phyloP scores from a whole-genome alignment of 2,888 invertebrate species.

The Stenolophus ochropezus region DNA sequence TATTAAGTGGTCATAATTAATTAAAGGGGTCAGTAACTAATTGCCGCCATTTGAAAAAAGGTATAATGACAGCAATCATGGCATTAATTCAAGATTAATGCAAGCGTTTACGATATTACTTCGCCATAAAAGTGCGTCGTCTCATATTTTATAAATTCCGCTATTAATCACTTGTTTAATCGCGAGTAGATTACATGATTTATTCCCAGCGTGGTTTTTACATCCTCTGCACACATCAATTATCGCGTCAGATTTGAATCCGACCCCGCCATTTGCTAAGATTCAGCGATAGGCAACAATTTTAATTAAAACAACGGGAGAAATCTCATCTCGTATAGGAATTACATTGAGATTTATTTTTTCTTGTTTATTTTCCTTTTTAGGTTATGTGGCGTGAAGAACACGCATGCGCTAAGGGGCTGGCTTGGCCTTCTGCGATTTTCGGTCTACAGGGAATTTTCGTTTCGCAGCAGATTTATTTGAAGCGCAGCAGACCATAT shows the following conservation, averaged over 20 bases:
- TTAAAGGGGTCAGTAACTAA: constrained; percentile 21
- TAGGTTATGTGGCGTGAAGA: constrained; percentile 8
- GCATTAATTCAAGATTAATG: constrained; percentile 2
- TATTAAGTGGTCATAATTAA: constrained; percentile 18
- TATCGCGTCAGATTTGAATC: constrained; percentile 15
- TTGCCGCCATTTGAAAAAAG: constrained; percentile 25
- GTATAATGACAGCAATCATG: constrained; percentile 5
- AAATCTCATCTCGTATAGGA: constrained; percentile 32
- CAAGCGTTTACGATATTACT: neutral
- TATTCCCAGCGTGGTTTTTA: constrained; percentile 22
- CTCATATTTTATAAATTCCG: constrained; percentile 9
- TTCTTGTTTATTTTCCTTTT: constrained; percentile 25
- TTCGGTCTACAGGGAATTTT: constrained; percentile 26
- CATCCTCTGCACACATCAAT: constrained; percentile 3
- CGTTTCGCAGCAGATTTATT: constrained; percentile 26
- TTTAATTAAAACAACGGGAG: constrained; percentile 8
- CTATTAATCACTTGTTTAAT: constrained; percentile 27
- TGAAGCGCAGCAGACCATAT: constrained; percentile 12
- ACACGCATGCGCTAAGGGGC: neutral
- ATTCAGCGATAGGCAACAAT: constrained; percentile 7
- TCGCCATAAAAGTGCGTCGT: neutral
- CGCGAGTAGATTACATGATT: constrained; percentile 9
- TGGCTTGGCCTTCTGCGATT: neutral
- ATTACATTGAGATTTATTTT: constrained; percentile 24
- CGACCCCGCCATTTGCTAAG: neutral